These are phyloP conservation scores for Dysmachus trigonus DNA, from an alignment of 2,888 invertebrate species.

Conservation along the genomic window DNA sequence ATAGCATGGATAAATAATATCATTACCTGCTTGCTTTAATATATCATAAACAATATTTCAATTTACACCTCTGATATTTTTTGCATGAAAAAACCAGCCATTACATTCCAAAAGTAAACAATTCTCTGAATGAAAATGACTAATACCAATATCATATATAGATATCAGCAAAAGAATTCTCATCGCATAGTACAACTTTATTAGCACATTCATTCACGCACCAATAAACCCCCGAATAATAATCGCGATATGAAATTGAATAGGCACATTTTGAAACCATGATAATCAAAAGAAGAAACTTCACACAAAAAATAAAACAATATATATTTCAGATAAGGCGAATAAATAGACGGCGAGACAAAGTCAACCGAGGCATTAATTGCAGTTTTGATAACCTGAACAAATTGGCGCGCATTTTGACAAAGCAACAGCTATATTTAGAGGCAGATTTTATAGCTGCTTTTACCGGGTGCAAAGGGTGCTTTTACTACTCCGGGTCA, in stretches of 20 bases:
- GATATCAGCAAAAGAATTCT: neutral
- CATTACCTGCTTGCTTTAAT: no score
- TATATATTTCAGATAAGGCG: neutral
- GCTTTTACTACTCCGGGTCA: no score
- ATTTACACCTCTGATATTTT: neutral
- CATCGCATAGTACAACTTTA: neutral
- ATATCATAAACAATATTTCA: no score
- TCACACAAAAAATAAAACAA: neutral
- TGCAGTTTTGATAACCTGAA: neutral
- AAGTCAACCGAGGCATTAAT: neutral
- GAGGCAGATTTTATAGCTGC: neutral
- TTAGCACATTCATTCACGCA: neutral
- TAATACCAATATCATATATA: neutral
- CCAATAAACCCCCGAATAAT: neutral
- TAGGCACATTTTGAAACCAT: neutral
- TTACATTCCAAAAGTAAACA: neutral
- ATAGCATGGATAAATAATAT: no score
- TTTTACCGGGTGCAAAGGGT: neutral
- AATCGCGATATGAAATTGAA: neutral
- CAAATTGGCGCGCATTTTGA: neutral
- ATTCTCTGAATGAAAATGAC: neutral
- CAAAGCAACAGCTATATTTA: neutral
- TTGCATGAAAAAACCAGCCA: no score
- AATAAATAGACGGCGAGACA: neutral
- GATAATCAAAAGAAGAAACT: neutral